Percentiles rank a stretch among this genome's conserved stretches.
These are phyloP conservation scores for Ophraella communa DNA, from an alignment of 2,888 invertebrate genomes.

Conservation along the genomic window DNA sequence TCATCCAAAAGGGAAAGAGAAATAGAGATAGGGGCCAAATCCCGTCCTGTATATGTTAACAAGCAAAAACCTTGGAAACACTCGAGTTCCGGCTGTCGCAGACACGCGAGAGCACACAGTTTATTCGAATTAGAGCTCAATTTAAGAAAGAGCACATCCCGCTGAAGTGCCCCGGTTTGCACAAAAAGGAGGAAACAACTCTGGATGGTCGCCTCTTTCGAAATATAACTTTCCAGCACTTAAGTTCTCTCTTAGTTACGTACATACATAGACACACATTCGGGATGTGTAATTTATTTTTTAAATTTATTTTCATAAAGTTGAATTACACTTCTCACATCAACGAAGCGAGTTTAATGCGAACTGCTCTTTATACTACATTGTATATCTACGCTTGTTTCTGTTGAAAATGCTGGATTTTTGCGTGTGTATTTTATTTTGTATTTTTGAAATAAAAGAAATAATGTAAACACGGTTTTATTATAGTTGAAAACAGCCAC, in stretches of 20 bases:
- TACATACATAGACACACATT: too few relatives aligned
- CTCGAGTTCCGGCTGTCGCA: conserved; percentile 33
- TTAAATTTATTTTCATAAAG: conserved; percentile 34
- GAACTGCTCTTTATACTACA: background rate
- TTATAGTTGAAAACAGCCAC: too few relatives aligned
- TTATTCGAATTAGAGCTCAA: conserved; percentile 36
- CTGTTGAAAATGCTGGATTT: background rate
- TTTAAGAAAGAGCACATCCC: conserved; percentile 34
- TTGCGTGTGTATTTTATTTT: background rate
- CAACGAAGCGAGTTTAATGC: conserved; percentile 11
- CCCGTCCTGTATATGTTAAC: conserved; percentile 6
- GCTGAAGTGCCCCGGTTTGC: conserved; percentile 21
- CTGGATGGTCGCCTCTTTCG: conserved; percentile 15
- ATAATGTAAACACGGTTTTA: too few relatives aligned
- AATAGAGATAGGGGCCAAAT: background rate
- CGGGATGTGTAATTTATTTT: conserved; percentile 31
- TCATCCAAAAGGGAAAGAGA: too few relatives aligned
- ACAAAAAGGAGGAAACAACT: conserved; percentile 33
- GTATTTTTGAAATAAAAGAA: too few relatives aligned
- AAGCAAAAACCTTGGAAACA: conserved; percentile 30
- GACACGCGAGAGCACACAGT: conserved; percentile 30
- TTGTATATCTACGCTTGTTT: background rate
- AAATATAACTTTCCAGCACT: conserved; percentile 34
- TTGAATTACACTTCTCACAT: conserved; percentile 25
- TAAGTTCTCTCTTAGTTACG: conserved; percentile 30